Percentiles rank a stretch among this genome's conserved stretches.
phyloP scores from a whole-genome alignment of 2,888 invertebrate species.

The Eupeodes luniger region DNA sequence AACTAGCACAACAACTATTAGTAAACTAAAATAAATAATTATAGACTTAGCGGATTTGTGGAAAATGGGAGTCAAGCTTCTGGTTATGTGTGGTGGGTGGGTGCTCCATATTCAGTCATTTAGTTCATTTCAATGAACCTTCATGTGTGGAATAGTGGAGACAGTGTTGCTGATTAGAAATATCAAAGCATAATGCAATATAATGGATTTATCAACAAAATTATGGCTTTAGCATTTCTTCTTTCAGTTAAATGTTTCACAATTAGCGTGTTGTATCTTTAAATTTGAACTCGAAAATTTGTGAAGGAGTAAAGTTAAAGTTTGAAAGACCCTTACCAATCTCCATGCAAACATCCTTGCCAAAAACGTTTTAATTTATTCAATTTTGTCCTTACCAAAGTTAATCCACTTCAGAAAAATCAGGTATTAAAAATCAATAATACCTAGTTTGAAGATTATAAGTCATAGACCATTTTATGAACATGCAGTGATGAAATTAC shows the following conservation, averaged over 20 bases:
- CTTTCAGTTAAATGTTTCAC: background rate
- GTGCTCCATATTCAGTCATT: background rate
- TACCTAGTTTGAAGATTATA: too few relatives aligned
- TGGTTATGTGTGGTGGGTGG: background rate
- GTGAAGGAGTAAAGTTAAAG: too few relatives aligned
- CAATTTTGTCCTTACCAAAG: too few relatives aligned
- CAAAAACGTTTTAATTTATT: too few relatives aligned
- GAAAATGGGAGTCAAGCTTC: background rate
- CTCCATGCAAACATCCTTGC: too few relatives aligned
- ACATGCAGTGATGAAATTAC: too few relatives aligned
- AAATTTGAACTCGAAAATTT: background rate
- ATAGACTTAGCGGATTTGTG: background rate
- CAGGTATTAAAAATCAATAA: too few relatives aligned
- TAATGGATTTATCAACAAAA: background rate
- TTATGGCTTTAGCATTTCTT: background rate
- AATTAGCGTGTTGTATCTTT: background rate
- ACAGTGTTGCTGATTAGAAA: background rate
- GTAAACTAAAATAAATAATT: background rate
- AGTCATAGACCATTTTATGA: too few relatives aligned
- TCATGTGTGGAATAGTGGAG: background rate
- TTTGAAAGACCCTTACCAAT: too few relatives aligned
- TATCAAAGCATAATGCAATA: background rate
- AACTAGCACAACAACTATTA: too few relatives aligned
- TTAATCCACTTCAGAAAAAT: too few relatives aligned
- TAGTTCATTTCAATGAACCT: background rate